Evolutionary conservation across 1,140 invertebrate genomes (phyloP).

Genomic region (Zaprionus camerounensis): DNA sequence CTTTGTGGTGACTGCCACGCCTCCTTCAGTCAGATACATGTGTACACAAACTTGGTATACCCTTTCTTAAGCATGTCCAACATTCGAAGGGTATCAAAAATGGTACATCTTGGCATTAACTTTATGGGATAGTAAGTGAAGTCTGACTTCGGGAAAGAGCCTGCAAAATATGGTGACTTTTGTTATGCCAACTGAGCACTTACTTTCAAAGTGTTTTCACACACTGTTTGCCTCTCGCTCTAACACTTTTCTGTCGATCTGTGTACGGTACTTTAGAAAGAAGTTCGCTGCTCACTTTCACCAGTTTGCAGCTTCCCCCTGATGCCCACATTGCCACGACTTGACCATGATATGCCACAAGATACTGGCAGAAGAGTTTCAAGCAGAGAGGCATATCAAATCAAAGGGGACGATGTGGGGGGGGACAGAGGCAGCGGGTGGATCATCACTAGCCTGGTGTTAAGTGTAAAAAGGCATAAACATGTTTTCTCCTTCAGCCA

Average conservation of each 20-base stretch:
- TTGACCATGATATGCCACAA: constrained; percentile 8
- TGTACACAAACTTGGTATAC: too few species aligned
- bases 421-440: background rate
- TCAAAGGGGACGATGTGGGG: too few species aligned
- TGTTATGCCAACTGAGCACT: too few species aligned
- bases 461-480: constrained; percentile 42
- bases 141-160: too few species aligned
- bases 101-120: too few species aligned
- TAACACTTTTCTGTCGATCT: background rate
- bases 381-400: background rate
- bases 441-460: constrained; percentile 13
- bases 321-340: background rate
- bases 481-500: constrained; percentile 38
- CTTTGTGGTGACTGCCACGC: too few species aligned
- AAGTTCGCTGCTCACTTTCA: constrained; percentile 33
- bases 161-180: too few species aligned
- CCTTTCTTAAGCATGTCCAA: too few species aligned
- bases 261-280: background rate
- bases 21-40: too few species aligned
- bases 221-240: background rate
- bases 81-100: too few species aligned
- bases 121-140: too few species aligned
- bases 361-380: background rate
- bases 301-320: background rate
- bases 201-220: background rate